Percentiles rank a stretch among this genome's conserved stretches.
These are phyloP conservation scores for Erebia ligea DNA, from an alignment of 2,888 invertebrate species.

Conservation along the genomic window DNA sequence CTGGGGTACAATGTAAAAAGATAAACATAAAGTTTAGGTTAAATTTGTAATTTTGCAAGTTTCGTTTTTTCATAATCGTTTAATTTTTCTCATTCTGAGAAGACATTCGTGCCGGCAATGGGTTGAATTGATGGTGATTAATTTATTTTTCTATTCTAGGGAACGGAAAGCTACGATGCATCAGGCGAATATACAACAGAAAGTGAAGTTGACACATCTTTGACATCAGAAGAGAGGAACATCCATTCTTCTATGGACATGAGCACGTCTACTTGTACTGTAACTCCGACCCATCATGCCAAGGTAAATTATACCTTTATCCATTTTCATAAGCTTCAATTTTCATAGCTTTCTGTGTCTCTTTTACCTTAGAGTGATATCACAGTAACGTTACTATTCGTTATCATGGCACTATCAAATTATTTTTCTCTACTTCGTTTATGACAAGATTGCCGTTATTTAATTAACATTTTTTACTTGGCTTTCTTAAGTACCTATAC, in stretches of 20 bases:
- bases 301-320: conserved; percentile 59
- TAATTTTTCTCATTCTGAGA: too few relatives aligned
- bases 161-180: conserved; percentile 92
- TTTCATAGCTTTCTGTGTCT: conserved; percentile 23
- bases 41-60: too few relatives aligned
- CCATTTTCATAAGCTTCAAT: conserved; percentile 14
- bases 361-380: neutral
- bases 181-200: conserved; percentile 95
- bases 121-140: neutral
- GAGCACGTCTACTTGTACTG: conserved; percentile 81
- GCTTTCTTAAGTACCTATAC: neutral
- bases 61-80: too few relatives aligned
- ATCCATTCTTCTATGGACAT: conserved; percentile 86
- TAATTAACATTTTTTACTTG: conserved; percentile 3
- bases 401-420: conserved; percentile 21
- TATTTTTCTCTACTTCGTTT: conserved; percentile 12
- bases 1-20: too few relatives aligned
- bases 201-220: conserved; percentile 87
- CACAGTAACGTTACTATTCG: conserved; percentile 1
- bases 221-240: conserved; percentile 90
- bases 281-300: conserved; percentile 84
- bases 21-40: too few relatives aligned
- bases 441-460: neutral
- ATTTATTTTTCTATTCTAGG: conserved; percentile 59
- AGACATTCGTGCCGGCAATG: too few relatives aligned